phyloP scores from a whole-genome alignment of 2,113 vertebrate species.

The Thymallus thymallus region DNA sequence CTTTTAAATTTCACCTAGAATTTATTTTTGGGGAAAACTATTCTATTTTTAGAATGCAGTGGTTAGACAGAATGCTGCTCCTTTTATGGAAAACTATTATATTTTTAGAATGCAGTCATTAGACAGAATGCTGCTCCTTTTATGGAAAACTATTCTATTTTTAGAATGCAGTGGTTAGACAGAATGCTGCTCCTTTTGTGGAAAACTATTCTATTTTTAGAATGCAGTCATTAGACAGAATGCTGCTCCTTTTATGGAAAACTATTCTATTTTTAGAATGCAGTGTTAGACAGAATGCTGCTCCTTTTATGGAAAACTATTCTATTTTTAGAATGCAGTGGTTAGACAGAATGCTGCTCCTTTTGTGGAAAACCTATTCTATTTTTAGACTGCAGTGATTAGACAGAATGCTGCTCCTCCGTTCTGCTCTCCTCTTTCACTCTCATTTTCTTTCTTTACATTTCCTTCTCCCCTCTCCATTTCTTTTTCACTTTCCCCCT shows the following conservation, averaged over 20 bases:
- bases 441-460: not conserved
- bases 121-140: constrained; percentile 33
- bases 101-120: constrained; percentile 47
- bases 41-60: constrained; percentile 49
- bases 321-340: constrained; percentile 47
- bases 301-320: too few relatives aligned
- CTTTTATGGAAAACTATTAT: too few relatives aligned
- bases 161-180: constrained; percentile 48
- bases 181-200: constrained; percentile 30
- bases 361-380: too few relatives aligned
- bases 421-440: not conserved
- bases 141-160: too few relatives aligned
- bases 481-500: not conserved
- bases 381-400: constrained; percentile 48
- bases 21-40: too few relatives aligned
- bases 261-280: constrained; percentile 49
- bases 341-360: constrained; percentile 37
- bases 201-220: too few relatives aligned
- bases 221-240: constrained; percentile 48
- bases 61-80: constrained; percentile 35
- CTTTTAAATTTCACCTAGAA: too few relatives aligned
- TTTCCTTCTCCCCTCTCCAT: not conserved
- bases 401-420: constrained; percentile 34
- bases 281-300: constrained; percentile 39
- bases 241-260: constrained; percentile 11